Evolutionary conservation across 2,797 vertebrate species (phyloP), one percentile per base, ranked within the genome.

Genomic region (Chaenodraco wilsoni): DNA sequence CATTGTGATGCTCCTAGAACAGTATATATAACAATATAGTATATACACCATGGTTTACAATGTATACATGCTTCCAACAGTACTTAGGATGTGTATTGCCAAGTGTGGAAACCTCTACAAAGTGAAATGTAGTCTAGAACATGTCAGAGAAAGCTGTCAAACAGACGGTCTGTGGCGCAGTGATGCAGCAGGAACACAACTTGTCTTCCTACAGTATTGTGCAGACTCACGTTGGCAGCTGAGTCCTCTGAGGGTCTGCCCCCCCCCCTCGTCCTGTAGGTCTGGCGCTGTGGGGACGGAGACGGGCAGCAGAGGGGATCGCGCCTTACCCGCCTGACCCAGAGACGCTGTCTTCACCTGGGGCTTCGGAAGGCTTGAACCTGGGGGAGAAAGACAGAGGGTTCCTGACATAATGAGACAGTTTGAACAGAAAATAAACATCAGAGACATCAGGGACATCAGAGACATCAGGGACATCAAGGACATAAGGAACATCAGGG

Each of bases 281-380:
- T 97, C 97, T 0, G 97, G 97, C 2, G 97, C 97, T 0, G 96
- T 99, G 0, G 97, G 97, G 16, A 99, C 97, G 0, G 96, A 98
- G 9, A 98, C 97, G 0, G 97, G 97, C 59, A 99, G 95, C 83
- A 99, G 90, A 10, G 97, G 97, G 0, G 97, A 98, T 72, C 97
- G 95, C 21, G 97, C 97, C 77, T 98, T 98, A 7, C 96, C 96
- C 0, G 96, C 96, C 80, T 97, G 91, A 43, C 97, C 97, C 48
- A 99, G 90, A 8, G 97, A 98, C 0, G 97, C 97, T 0, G 97
- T 99, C 93, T 98, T 98, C 69, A 97, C 96, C 86, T 96, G 96
- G 76, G 96, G 94, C 92, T 97, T 97, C 1, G 96, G 93, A 72
- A 97, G 95, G 81, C 93, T 95, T 0, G 95, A 88, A 76, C 94